These are phyloP conservation scores for Caranx melampygus DNA, from an alignment of 2,113 vertebrate genomes.

Conservation along the genomic window DNA sequence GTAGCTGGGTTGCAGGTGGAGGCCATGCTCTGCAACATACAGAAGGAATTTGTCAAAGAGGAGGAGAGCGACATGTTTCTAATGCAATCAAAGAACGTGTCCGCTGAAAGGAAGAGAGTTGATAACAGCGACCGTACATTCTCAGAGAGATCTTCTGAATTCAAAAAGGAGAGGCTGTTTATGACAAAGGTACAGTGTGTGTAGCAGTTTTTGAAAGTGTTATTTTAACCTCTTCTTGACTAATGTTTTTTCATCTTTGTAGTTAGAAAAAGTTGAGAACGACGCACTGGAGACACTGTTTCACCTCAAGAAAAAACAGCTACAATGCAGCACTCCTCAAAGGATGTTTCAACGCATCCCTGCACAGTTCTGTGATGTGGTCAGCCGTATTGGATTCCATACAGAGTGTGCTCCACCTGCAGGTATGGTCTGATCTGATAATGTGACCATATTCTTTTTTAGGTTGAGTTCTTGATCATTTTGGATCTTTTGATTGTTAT, in stretches of 20 bases:
- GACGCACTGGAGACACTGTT: slow-evolving; percentile 76
- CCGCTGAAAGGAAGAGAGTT: background rate
- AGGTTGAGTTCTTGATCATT: background rate
- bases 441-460: background rate
- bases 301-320: slow-evolving; percentile 74
- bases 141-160: slow-evolving; percentile 18
- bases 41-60: slow-evolving; percentile 68
- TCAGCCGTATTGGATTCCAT: slow-evolving; percentile 88
- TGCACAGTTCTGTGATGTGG: slow-evolving; percentile 82
- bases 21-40: slow-evolving; percentile 81
- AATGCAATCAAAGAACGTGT: fast-evolving
- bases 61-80: slow-evolving; percentile 53
- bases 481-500: background rate
- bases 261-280: slow-evolving; percentile 89
- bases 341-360: slow-evolving; percentile 86
- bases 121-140: fast-evolving
- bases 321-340: background rate
- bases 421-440: slow-evolving; percentile 77
- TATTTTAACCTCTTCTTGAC: background rate
- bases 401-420: slow-evolving; percentile 80
- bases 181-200: slow-evolving; percentile 78
- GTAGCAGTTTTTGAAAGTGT: no score
- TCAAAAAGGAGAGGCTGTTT: slow-evolving; percentile 58
- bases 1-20: slow-evolving; percentile 79
- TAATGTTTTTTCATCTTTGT: background rate